These are phyloP conservation scores for Drosophila funebris DNA, from an alignment of 1,140 invertebrate genomes.

Conservation along the genomic window DNA sequence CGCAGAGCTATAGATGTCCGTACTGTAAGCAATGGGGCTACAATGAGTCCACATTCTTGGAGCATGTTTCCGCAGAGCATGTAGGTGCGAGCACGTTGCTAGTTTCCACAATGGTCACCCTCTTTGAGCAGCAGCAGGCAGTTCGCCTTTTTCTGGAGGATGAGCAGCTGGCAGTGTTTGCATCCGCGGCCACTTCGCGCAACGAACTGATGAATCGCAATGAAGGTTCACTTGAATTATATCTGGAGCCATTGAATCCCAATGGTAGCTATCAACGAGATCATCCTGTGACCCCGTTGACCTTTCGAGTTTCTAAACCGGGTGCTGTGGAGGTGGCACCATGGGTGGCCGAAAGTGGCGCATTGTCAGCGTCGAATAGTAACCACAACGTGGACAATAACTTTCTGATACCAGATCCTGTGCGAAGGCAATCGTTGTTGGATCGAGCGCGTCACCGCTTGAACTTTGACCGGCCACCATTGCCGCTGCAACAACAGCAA, in stretches of 20 bases:
- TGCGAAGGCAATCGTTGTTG: constrained; percentile 11
- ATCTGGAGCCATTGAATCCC: constrained; percentile 59
- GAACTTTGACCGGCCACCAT: constrained; percentile 2
- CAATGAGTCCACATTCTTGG: constrained; percentile 69
- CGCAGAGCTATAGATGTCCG: constrained; percentile 68
- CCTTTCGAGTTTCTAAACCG: not conserved
- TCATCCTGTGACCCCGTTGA: not conserved
- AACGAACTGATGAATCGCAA: constrained; percentile 49
- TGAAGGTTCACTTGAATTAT: constrained; percentile 44
- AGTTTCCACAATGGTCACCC: constrained; percentile 63
- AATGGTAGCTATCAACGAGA: constrained; percentile 58
- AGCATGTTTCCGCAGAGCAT: constrained; percentile 57
- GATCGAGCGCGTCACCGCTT: constrained; percentile 23
- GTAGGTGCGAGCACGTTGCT: constrained; percentile 49
- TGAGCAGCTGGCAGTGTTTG: constrained; percentile 58
- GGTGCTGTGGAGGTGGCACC: constrained; percentile 23
- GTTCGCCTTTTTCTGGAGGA: constrained; percentile 67
- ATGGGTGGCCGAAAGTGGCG: not conserved
- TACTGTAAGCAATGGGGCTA: constrained; percentile 71
- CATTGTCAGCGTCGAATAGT: not conserved
- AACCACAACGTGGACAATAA: constrained; percentile 2
- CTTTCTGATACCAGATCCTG: constrained; percentile 3
- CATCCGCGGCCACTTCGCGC: constrained; percentile 53
- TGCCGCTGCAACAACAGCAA: not conserved
- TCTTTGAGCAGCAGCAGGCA: constrained; percentile 68